Evolutionary conservation across 2,113 vertebrate genomes (phyloP).

Genomic region (Pituophis catenifer): DNA sequence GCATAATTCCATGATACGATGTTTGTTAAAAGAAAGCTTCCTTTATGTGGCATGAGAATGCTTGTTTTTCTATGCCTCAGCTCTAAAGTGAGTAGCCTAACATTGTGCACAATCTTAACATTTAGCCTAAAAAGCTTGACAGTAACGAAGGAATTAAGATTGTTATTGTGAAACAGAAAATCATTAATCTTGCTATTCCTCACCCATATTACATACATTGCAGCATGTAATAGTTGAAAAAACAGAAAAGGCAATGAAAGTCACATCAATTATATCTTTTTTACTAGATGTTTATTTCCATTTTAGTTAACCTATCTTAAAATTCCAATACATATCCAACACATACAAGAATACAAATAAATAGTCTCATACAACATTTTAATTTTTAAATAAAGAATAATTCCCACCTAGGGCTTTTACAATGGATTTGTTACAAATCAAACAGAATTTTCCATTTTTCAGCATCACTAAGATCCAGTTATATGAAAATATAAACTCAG

Average conservation of each 20-base stretch:
- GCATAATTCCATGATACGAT: background rate
- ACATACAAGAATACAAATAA: conserved; percentile 32
- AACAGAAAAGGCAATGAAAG: background rate
- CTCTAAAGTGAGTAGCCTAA: background rate
- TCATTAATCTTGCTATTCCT: background rate
- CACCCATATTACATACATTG: background rate
- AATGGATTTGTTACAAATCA: conserved; percentile 36
- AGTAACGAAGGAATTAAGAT: background rate
- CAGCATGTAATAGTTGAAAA: background rate
- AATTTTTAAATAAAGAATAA: conserved; percentile 18
- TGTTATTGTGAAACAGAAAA: background rate
- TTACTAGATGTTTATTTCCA: conserved; percentile 11
- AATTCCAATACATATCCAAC: conserved; percentile 6
- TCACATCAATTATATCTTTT: background rate
- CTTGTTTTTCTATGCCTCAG: background rate
- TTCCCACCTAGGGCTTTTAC: background rate
- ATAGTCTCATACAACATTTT: conserved; percentile 12
- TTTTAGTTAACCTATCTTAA: background rate
- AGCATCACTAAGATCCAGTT: conserved; percentile 56
- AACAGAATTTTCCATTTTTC: conserved; percentile 33
- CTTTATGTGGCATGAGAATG: background rate
- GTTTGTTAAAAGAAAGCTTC: background rate
- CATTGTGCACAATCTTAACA: background rate
- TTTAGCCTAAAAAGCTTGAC: background rate
- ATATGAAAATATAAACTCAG: conserved; percentile 8